These are phyloP conservation scores for Syngnathus scovelli DNA, from an alignment of 2,113 vertebrate genomes.

Conservation along the genomic window DNA sequence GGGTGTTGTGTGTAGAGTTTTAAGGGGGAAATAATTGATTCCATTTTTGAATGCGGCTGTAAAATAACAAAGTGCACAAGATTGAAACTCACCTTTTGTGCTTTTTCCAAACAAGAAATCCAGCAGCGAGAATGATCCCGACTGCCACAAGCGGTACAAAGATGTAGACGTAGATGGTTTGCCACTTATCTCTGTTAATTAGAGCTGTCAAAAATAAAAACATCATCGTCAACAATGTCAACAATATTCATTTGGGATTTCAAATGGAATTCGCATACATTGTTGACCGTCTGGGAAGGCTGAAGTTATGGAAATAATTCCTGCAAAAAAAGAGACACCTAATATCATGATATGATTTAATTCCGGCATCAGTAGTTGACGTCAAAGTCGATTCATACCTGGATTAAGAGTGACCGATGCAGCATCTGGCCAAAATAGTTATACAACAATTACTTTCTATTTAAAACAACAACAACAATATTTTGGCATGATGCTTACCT, in stretches of 20 bases:
- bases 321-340: background rate
- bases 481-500: constrained; percentile 23
- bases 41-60: no score
- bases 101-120: constrained; percentile 14
- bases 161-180: background rate
- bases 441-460: background rate
- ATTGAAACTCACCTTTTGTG: constrained; percentile 27
- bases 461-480: background rate
- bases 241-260: background rate
- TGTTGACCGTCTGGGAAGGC: rapidly evolving
- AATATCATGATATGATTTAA: background rate
- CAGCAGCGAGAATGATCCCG: constrained; percentile 12
- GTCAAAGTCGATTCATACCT: constrained; percentile 12
- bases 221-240: background rate
- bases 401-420: rapidly evolving
- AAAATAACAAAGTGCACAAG: no score
- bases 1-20: no score
- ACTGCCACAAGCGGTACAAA: constrained; percentile 12
- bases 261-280: background rate
- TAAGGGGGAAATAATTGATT: no score
- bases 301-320: background rate
- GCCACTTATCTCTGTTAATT: rapidly evolving
- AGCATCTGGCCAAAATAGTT: rapidly evolving
- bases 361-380: no score
- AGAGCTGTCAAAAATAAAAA: background rate